Percentiles rank a stretch among this genome's conserved stretches.
Evolutionary conservation across 53 echinoderm and acorn worm species (phyloP).

Genomic region (Hippasteria phrygiana): DNA sequence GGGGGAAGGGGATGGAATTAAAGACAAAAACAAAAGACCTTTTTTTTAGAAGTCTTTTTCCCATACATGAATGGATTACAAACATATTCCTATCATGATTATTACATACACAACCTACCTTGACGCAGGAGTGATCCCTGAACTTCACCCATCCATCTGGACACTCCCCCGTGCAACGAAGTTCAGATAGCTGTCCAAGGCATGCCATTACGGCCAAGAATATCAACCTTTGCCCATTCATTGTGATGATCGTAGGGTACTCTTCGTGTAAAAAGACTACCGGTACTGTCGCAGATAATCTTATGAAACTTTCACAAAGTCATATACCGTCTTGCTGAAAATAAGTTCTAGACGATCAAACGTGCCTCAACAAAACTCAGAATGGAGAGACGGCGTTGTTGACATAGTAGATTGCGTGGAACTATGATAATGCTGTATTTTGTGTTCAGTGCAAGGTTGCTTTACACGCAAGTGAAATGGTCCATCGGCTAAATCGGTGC

Average conservation of each 20-base stretch:
- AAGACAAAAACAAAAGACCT: neutral
- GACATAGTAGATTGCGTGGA: no score
- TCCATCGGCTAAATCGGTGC: no score
- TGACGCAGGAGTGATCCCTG: conserved; percentile 28
- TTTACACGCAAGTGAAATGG: no score
- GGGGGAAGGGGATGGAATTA: neutral
- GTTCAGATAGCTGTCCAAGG: neutral
- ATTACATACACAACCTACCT: conserved; percentile 23
- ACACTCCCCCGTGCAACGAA: conserved; percentile 39
- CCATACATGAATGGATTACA: neutral
- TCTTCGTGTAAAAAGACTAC: neutral
- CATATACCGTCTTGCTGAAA: no score
- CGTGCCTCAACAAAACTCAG: no score
- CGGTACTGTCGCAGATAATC: neutral
- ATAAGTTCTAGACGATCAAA: no score
- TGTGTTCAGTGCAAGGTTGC: no score
- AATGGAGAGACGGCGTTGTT: no score
- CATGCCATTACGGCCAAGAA: neutral
- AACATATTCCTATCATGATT: no score
- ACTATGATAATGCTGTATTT: no score
- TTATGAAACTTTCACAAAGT: neutral
- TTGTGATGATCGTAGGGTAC: neutral
- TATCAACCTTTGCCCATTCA: neutral
- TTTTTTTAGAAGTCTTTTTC: no score
- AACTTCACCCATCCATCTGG: conserved; percentile 52